Evolutionary conservation across 2,113 vertebrate species (phyloP).

Genomic region (Pardalotus punctatus): DNA sequence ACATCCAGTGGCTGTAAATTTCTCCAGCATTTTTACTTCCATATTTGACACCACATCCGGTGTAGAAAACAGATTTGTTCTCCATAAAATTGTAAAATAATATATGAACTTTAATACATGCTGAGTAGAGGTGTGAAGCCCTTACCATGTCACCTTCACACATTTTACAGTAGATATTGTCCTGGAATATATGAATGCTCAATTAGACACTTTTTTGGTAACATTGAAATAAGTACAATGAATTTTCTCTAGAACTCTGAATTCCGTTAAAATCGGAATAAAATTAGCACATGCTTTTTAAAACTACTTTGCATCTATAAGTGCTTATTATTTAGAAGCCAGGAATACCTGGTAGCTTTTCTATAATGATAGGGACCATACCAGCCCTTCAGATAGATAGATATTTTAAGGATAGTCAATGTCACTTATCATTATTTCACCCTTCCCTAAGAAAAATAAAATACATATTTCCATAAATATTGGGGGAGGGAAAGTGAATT

Average conservation of each 20-base stretch:
- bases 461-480: background rate
- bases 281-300: background rate
- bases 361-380: background rate
- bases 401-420: background rate
- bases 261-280: background rate
- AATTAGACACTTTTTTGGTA: background rate
- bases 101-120: background rate
- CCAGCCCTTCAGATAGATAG: background rate
- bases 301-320: background rate
- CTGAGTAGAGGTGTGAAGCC: background rate
- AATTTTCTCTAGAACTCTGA: background rate
- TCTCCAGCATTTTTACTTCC: background rate
- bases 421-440: background rate
- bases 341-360: background rate
- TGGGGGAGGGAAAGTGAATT: background rate
- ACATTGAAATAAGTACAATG: background rate
- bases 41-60: background rate
- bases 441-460: background rate
- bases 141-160: background rate
- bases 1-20: conserved; percentile 51
- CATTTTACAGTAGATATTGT: background rate
- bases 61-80: background rate
- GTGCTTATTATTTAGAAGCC: background rate
- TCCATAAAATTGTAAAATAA: background rate
- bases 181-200: background rate